Conservation (phyloP, 2,797 vertebrate genomes). For the Masticophis lateralis region DNA sequence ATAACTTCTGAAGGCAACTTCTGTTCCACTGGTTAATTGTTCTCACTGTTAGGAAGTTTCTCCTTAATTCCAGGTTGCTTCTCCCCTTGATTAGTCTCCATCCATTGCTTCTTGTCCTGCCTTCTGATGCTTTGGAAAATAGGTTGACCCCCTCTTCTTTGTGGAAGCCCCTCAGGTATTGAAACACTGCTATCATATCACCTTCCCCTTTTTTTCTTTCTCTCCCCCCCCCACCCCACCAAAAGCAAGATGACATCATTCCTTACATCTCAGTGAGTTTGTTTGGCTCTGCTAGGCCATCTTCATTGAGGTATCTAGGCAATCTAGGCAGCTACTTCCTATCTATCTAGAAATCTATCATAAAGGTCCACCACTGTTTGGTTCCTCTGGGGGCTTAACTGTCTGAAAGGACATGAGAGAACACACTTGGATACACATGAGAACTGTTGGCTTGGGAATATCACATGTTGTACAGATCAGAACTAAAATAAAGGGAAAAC, state of each 20-base stretch:
- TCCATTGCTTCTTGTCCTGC: not conserved
- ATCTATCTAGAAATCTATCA: not conserved
- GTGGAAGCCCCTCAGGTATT: not conserved
- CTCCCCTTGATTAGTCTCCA: not conserved
- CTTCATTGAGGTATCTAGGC: not conserved
- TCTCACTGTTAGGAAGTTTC: not conserved
- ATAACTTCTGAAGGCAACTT: not conserved
- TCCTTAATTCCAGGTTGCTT: not conserved
- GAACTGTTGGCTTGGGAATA: too few species aligned
- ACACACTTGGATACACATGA: not conserved
- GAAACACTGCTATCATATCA: not conserved
- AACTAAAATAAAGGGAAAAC: not conserved
- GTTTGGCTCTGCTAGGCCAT: not conserved
- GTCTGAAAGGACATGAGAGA: not conserved
- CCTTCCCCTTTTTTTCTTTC: not conserved
- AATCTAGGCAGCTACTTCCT: not conserved
- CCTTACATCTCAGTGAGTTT: not conserved
- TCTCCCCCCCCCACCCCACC: too few species aligned
- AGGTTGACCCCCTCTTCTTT: not conserved
- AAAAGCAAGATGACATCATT: not conserved
- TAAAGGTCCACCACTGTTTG: not conserved
- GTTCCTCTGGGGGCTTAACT: not conserved
- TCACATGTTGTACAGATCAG: not conserved
- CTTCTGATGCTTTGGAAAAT: not conserved
- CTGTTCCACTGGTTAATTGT: not conserved